Evolutionary conservation across 2,113 vertebrate genomes (phyloP).

Genomic region (Ceuthmochares aereus): DNA sequence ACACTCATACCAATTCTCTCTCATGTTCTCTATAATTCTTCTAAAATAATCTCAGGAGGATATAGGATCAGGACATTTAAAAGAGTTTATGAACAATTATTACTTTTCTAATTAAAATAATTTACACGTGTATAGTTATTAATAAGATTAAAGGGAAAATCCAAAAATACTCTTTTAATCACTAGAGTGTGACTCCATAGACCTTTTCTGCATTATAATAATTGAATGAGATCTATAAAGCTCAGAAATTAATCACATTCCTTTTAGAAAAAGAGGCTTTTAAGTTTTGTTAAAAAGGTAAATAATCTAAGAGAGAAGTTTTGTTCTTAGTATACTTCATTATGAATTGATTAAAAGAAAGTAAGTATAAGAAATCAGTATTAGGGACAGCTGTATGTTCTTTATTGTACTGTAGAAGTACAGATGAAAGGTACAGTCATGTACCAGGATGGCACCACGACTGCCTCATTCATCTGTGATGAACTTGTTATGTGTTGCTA

Average conservation of each 20-base stretch:
- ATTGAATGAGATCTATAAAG: background rate
- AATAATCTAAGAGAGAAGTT: background rate
- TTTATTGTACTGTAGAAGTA: background rate
- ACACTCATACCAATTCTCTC: background rate
- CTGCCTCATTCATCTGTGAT: background rate
- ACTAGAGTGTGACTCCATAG: background rate
- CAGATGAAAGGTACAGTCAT: background rate
- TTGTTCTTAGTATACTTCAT: background rate
- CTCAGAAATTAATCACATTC: background rate
- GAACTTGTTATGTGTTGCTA: background rate
- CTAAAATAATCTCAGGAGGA: background rate
- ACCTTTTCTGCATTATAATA: background rate
- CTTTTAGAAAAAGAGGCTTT: background rate
- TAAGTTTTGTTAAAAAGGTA: background rate
- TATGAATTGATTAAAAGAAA: background rate
- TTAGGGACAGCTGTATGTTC: background rate
- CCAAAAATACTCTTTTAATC: slow-evolving; percentile 14
- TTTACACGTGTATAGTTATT: background rate
- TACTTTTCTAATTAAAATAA: slow-evolving; percentile 42
- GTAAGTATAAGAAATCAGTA: background rate
- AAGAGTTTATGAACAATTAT: background rate
- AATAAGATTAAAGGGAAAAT: slow-evolving; percentile 1
- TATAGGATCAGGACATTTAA: background rate
- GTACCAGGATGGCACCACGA: background rate
- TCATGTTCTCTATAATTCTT: background rate